Conservation (phyloP, 2,113 vertebrate species). For the Antechinus flavipes region DNA sequence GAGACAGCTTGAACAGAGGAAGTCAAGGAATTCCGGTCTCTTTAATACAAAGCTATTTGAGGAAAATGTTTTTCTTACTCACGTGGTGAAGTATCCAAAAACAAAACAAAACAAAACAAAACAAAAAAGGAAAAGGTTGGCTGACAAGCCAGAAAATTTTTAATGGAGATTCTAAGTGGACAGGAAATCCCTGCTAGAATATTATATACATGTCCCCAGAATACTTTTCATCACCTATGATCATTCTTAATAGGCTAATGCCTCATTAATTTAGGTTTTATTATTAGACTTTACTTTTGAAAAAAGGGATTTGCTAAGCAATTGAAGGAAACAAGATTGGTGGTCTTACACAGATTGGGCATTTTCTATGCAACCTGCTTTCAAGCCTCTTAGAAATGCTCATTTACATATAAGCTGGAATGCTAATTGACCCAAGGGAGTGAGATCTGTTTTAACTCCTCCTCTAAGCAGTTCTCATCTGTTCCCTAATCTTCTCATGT, state of each 20-base stretch:
- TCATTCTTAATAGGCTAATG: rapidly evolving
- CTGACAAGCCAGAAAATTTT: conserved; percentile 24
- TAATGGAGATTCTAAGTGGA: not conserved
- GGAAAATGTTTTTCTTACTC: conserved; percentile 57
- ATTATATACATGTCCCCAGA: too few species aligned
- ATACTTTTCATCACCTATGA: not conserved
- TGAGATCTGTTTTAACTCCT: rapidly evolving
- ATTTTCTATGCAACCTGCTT: not conserved
- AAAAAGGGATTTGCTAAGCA: not conserved
- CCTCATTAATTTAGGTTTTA: too few species aligned
- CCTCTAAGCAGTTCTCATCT: not conserved
- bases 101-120: too few species aligned
- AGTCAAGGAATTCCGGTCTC: not conserved
- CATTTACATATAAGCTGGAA: not conserved
- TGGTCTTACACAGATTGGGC: not conserved
- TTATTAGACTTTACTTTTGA: not conserved
- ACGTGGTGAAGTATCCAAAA: conserved; percentile 24
- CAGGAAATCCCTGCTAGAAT: not conserved
- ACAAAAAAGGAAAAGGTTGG: not conserved
- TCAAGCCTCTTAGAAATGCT: not conserved
- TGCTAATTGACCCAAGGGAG: not conserved
- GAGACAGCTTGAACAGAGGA: not conserved
- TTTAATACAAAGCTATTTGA: conserved; percentile 45
- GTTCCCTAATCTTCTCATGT: not conserved
- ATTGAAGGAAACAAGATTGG: not conserved